phyloP scores from a whole-genome alignment of 2,113 vertebrate species.

The Puffinus mauretanicus region DNA sequence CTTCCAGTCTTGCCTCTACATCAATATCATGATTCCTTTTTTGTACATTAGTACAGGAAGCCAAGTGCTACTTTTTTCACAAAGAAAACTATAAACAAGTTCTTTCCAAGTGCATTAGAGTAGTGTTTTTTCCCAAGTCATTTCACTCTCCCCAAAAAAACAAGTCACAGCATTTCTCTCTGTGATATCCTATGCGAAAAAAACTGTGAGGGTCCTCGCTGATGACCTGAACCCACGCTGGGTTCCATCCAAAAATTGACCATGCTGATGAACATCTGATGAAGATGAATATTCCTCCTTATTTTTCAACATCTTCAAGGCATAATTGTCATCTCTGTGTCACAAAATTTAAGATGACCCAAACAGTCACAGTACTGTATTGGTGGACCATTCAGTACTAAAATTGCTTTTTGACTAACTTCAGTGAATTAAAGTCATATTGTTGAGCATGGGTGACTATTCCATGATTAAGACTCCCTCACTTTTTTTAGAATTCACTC shows the following conservation, averaged over 20 bases:
- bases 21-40: not conserved
- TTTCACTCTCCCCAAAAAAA: not conserved
- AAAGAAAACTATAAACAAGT: not conserved
- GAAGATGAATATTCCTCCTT: not conserved
- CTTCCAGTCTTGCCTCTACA: not conserved
- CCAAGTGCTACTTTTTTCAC: not conserved
- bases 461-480: not conserved
- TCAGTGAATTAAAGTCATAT: not conserved
- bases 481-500: not conserved
- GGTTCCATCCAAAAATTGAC: not conserved
- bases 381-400: not conserved
- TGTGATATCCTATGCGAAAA: not conserved
- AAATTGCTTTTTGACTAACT: not conserved
- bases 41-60: not conserved
- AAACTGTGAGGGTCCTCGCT: not conserved
- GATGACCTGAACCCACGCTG: fast-evolving
- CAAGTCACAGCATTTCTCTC: not conserved
- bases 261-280: not conserved
- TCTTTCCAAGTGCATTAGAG: not conserved
- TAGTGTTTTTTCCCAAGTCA: not conserved
- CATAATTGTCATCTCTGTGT: not conserved
- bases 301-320: not conserved
- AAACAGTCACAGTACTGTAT: not conserved
- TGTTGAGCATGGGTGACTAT: not conserved
- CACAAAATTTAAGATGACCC: not conserved